phyloP scores from a whole-genome alignment of 2,797 vertebrate genomes.

The Psittacula echo region DNA sequence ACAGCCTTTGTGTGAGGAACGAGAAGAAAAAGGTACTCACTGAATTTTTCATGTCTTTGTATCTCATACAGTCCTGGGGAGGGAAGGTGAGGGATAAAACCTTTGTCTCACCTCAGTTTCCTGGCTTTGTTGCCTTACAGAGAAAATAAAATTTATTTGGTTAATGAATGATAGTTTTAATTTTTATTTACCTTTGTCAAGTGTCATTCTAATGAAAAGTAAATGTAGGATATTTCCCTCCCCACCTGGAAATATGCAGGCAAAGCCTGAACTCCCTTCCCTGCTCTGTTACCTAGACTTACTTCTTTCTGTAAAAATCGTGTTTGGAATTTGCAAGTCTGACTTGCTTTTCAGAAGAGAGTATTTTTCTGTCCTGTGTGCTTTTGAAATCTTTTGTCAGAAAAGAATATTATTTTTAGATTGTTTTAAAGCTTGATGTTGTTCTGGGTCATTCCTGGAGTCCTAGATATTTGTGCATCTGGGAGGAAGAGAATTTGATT shows the following conservation, averaged over 20 bases:
- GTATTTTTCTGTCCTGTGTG: not conserved
- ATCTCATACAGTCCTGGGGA: not conserved
- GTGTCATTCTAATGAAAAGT: not conserved
- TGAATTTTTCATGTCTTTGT: not conserved
- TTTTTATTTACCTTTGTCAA: not conserved
- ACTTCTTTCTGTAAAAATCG: not conserved
- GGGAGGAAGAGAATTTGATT: not conserved
- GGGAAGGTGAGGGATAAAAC: not conserved
- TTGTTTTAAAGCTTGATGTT: not conserved
- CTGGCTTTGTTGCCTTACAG: not conserved
- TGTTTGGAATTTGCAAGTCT: not conserved
- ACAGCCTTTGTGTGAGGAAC: not conserved
- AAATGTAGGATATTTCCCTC: not conserved
- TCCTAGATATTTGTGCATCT: not conserved
- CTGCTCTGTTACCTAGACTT: not conserved
- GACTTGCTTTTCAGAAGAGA: not conserved
- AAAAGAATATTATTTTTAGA: not conserved
- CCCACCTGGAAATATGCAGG: not conserved
- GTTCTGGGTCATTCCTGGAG: not conserved
- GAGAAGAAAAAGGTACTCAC: not conserved
- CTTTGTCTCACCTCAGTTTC: not conserved
- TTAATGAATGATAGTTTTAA: not conserved
- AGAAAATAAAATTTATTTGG: not conserved
- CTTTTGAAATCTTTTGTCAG: not conserved
- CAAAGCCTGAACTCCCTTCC: not conserved